Evolutionary conservation across 2,797 vertebrate species (phyloP).

Genomic region (Myoxocephalus aenaeus): DNA sequence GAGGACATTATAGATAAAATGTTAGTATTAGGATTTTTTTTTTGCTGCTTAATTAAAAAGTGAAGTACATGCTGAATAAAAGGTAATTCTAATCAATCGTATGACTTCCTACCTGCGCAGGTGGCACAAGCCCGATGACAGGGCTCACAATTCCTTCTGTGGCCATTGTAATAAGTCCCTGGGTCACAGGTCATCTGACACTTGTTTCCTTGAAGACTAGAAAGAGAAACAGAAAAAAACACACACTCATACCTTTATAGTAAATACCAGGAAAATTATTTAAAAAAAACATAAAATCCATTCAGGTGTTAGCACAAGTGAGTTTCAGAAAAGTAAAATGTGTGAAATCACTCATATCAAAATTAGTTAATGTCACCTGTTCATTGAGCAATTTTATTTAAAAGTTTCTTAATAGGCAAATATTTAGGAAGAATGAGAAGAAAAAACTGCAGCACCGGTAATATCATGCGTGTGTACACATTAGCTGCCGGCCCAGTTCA

Average conservation of each 20-base stretch:
- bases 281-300: background rate
- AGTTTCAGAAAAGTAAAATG: background rate
- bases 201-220: constrained; percentile 91
- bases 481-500: background rate
- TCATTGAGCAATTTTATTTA: background rate
- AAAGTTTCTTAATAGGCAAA: background rate
- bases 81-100: background rate
- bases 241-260: background rate
- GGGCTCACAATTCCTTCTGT: constrained; percentile 90
- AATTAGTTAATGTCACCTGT: background rate
- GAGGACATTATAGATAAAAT: background rate
- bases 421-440: constrained; percentile 2
- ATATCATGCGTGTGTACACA: constrained; percentile 11
- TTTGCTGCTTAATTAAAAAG: background rate
- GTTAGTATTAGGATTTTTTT: background rate
- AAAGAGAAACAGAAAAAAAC: constrained; percentile 29
- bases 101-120: constrained; percentile 88
- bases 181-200: constrained; percentile 92
- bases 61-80: background rate
- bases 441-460: background rate
- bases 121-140: constrained; percentile 94
- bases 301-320: background rate
- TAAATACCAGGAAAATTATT: background rate
- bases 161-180: constrained; percentile 92
- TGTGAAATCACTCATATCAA: background rate